Conservation (phyloP, 2,888 invertebrate species). For the Ormyrus thymus region DNA sequence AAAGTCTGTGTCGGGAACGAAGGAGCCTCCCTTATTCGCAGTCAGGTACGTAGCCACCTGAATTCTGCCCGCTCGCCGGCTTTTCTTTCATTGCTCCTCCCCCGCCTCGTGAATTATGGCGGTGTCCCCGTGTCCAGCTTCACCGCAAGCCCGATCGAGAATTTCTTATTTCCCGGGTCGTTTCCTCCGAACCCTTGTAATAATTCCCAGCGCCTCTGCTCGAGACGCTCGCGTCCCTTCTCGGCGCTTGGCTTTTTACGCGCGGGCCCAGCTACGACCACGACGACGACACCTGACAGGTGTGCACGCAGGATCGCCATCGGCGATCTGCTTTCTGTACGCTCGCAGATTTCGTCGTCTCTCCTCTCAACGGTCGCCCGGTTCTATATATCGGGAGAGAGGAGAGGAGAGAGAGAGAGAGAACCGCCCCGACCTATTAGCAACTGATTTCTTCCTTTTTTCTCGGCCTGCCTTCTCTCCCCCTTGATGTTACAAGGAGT, state of each 20-base stretch:
- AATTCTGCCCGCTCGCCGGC: constrained; percentile 62
- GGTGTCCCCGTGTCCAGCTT: constrained; percentile 2
- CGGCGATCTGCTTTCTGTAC: constrained; percentile 56
- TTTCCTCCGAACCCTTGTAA: too few relatives aligned
- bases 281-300: constrained; percentile 57
- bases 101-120: constrained; percentile 41
- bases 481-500: neutral
- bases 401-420: too few relatives aligned
- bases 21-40: constrained; percentile 58
- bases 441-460: constrained; percentile 48
- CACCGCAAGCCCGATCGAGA: neutral
- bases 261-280: too few relatives aligned
- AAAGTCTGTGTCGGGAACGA: constrained; percentile 25
- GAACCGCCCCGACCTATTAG: constrained; percentile 36
- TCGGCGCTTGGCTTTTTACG: too few relatives aligned
- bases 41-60: constrained; percentile 62
- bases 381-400: neutral
- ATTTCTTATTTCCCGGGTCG: too few relatives aligned
- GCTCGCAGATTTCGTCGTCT: constrained; percentile 27
- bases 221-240: too few relatives aligned
- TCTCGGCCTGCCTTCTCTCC: constrained; percentile 26
- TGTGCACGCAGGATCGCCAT: constrained; percentile 57
- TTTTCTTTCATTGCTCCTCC: constrained; percentile 53
- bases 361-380: neutral
- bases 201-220: too few relatives aligned